A percentile compares a stretch with the other conserved stretches of the same genome.
phyloP scores from a whole-genome alignment of 1,140 invertebrate species.

The Palaemon carinicauda region DNA sequence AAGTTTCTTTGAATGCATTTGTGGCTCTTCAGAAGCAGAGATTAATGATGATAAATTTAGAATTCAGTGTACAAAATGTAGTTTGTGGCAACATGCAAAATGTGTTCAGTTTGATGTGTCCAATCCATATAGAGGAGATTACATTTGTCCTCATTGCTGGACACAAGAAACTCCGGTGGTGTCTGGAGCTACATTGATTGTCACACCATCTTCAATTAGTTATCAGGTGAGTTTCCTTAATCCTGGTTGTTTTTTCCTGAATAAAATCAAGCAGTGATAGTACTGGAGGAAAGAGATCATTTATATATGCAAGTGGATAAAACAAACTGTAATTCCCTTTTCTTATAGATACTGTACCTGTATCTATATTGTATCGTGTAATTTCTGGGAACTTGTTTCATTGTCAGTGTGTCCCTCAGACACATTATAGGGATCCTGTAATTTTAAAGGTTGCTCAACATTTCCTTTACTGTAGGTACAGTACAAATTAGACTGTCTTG shows the following conservation, averaged over 20 bases:
- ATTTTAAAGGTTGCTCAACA: not conserved
- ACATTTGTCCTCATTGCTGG: conserved; percentile 75
- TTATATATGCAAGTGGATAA: too few relatives aligned
- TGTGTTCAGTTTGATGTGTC: conserved; percentile 71
- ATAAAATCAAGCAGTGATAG: not conserved
- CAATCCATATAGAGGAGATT: conserved; percentile 62
- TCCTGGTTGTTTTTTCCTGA: not conserved
- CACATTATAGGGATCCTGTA: too few relatives aligned
- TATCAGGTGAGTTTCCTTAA: conserved; percentile 61
- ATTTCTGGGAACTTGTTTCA: too few relatives aligned
- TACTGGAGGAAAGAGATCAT: too few relatives aligned
- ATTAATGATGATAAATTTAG: conserved; percentile 60
- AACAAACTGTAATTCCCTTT: too few relatives aligned
- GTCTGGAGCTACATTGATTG: conserved; percentile 76
- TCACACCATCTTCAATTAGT: conserved; percentile 75
- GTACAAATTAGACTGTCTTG: not conserved
- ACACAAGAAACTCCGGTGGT: conserved; percentile 67
- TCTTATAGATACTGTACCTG: too few relatives aligned
- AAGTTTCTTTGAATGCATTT: conserved; percentile 62
- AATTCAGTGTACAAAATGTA: conserved; percentile 70
- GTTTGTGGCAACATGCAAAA: conserved; percentile 70
- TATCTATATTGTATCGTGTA: too few relatives aligned
- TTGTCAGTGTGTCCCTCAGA: too few relatives aligned
- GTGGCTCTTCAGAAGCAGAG: conserved; percentile 60
- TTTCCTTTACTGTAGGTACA: too few relatives aligned